Base-by-base conservation (phyloP, 2,888 invertebrate genomes). In the Allophyes oxyacanthae region DNA sequence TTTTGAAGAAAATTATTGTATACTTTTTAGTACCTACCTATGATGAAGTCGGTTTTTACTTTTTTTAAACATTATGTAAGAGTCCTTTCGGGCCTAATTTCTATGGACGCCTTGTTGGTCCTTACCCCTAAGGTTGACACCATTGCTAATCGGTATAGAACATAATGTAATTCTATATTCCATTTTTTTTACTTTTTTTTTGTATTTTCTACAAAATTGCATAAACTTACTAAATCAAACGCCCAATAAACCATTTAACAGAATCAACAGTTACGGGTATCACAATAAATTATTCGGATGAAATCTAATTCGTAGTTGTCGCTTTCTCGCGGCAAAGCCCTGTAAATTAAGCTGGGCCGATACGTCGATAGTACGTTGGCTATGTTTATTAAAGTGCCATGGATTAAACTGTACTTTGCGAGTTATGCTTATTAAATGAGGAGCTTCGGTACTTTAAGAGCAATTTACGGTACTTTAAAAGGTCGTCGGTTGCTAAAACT, bases 271-370 rank as follows among this genome's bases (percentile, higher is more conserved):
- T 26, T 14, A 10, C 3, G n/a, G 4, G 7, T 32, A 58, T 41
- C 44, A 41, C 50, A 57, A 71, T 73, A 67, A 73, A 72, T 75
- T 61, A 58, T 71, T 54, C 53, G 56, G 53, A 75, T 72, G 67
- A 59, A 75, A 73, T 73, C 64, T 61, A 74, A 61, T 61, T 52
- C 59, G 6, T 33, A 44, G 38, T 42, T 53, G 71, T 71, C 50
- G 57, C 75, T 71, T 75, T 75, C 75, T 56, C 52, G 37, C 9
- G 20, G 69, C 42, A n/a, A 7, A 28, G 55, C 15, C 33, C 41
- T 57, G 65, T 70, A 70, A 66, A 66, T 70, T 64, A 63, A 65
- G 50, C 38, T 28, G 13, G 13, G 58, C 34, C 42, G 64, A 58
- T 64, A 64, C 49, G 42, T 53, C 48, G 65, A 66, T 66, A 70